phyloP scores from a whole-genome alignment of 2,113 vertebrate species.

The Cyprinodon tularosa region DNA sequence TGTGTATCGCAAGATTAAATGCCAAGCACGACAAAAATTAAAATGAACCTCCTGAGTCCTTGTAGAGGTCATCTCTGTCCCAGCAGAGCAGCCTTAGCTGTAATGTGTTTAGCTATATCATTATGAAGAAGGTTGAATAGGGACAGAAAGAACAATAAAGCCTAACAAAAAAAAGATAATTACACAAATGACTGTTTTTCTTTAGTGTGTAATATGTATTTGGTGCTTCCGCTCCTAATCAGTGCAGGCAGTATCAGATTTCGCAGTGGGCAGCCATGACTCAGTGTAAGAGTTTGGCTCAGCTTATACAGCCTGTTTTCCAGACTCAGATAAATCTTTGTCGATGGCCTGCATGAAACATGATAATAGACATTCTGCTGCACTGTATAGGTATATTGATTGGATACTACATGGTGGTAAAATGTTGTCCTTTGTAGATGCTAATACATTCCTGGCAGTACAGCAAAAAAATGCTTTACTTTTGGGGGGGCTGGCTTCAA shows the following conservation, averaged over 20 bases:
- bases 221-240: constrained; percentile 56
- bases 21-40: not conserved
- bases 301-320: constrained; percentile 63
- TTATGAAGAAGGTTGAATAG: constrained; percentile 17
- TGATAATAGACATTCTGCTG: constrained; percentile 46
- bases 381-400: constrained; percentile 26
- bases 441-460: constrained; percentile 1
- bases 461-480: not conserved
- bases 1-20: not conserved
- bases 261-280: constrained; percentile 67
- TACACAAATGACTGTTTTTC: constrained; percentile 37
- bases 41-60: not conserved
- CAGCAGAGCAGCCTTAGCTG: not conserved
- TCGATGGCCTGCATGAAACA: constrained; percentile 42
- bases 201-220: constrained; percentile 36
- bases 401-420: constrained; percentile 18
- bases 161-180: constrained; percentile 10
- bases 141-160: constrained; percentile 3
- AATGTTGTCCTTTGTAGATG: constrained; percentile 8
- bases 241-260: constrained; percentile 66
- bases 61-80: not conserved
- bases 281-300: constrained; percentile 66
- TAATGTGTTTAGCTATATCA: constrained; percentile 13
- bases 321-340: constrained; percentile 57
- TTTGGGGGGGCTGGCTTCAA: not conserved